Evolutionary conservation across 2,888 invertebrate species (phyloP), one percentile per base, ranked within the genome.

Genomic region (Tipula vernalis): DNA sequence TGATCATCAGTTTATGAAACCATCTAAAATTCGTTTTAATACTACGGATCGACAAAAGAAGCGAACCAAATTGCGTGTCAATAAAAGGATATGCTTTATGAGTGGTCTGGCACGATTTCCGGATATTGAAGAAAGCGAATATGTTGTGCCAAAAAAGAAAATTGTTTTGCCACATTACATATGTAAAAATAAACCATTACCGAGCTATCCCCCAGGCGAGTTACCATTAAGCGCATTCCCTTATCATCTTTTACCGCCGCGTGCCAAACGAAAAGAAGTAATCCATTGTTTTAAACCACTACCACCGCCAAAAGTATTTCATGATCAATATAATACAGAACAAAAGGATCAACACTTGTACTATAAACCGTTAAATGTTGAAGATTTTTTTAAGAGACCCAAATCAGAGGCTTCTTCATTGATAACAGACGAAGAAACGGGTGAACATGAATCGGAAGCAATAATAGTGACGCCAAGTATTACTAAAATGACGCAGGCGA

Each of bases 31-130:
- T 6, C 57, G 36, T 1, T 88, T 87, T 12, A 86, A 88, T 87
- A 87, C 57, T 10, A 85, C 86, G 1, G 85, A 85, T 28, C 87
- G 86, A 13, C 85, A 87, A 8, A 86, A 83, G 57, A 83, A 86
- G 36, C 87, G 87, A 4, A 84, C 86, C 13, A 87, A 87, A 42
- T n/a, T 87, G 28, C 87, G 44, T 42, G 57, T 57, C 8, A 88
- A 87, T 83, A 87, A 85, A 44, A 10, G 86, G 18, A 83, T 88
- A n/a, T 87, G 87, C 13, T 88, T 88, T 44, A 57, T 87, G 42
- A 88, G 88, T 47, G 51, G 42, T 47, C 28, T 71, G 0, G 87
- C 87, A 6, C 86, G 88, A 83, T 88, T 86, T 44, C 86, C 87
- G 28, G 87, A 87, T 71, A 57, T 84, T n/a, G 84, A 84, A 8